Conservation (phyloP, 2,888 invertebrate species). For the Apamea anceps region DNA sequence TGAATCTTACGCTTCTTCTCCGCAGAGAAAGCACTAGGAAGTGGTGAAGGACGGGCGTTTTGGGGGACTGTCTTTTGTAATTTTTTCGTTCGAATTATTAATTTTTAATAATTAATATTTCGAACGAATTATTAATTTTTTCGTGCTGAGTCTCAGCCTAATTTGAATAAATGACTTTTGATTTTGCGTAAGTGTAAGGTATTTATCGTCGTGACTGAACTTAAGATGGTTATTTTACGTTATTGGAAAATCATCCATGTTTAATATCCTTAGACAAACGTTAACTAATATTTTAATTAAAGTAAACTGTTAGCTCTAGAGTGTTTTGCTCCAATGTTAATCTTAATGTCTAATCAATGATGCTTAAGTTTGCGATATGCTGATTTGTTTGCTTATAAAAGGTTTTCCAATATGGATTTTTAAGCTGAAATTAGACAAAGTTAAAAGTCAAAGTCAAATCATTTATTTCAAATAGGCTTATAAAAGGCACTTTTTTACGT, state of each 20-base stretch:
- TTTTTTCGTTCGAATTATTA: too few relatives aligned
- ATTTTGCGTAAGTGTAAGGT: neutral
- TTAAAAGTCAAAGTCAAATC: neutral
- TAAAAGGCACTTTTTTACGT: too few relatives aligned
- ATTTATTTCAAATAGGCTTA: too few relatives aligned
- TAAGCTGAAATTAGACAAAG: neutral
- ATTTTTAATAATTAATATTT: too few relatives aligned
- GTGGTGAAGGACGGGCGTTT: too few relatives aligned
- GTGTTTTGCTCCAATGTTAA: neutral
- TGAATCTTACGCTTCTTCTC: neutral
- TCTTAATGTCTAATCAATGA: slow-evolving; percentile 1
- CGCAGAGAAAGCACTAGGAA: too few relatives aligned
- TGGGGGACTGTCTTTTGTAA: too few relatives aligned
- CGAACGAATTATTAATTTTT: too few relatives aligned
- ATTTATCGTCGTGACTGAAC: neutral
- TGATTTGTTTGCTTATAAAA: neutral
- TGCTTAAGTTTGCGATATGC: neutral
- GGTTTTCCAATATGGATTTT: neutral
- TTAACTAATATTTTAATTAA: slow-evolving; percentile 20
- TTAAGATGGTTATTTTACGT: neutral
- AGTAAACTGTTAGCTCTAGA: neutral
- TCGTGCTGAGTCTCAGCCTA: too few relatives aligned
- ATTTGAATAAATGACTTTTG: too few relatives aligned
- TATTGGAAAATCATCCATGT: slow-evolving; percentile 29
- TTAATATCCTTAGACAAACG: slow-evolving; percentile 7